Conservation (phyloP, 2,113 vertebrate genomes). For the Entelurus aequoreus region DNA sequence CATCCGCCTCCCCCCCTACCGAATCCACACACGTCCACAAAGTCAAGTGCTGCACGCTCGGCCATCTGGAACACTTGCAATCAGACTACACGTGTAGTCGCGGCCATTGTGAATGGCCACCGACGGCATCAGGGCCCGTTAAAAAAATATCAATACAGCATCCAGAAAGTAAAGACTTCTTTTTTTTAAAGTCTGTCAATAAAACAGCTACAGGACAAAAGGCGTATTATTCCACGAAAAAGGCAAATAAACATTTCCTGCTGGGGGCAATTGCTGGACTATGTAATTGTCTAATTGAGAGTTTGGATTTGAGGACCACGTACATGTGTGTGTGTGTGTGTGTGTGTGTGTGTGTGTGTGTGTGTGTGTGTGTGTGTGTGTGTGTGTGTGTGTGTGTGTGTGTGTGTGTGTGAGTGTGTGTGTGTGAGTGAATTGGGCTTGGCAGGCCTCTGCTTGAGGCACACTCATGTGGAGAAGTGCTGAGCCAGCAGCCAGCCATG, state of each 20-base stretch:
- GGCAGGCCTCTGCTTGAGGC: conserved; percentile 48
- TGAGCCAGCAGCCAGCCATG: conserved; percentile 54
- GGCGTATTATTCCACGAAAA: conserved; percentile 49
- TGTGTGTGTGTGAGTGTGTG: conserved; percentile 15
- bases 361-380: conserved; percentile 10
- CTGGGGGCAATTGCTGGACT: conserved; percentile 60
- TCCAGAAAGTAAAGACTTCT: conserved; percentile 50
- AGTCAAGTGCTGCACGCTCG: conserved; percentile 20
- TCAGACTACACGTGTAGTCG: conserved; percentile 24
- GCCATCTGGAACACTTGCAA: conserved; percentile 47
- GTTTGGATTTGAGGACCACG: conserved; percentile 51
- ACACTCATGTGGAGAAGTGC: conserved; percentile 49
- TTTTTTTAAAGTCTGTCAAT: conserved; percentile 42
- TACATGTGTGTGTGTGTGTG: conserved; percentile 15
- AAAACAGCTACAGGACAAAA: conserved; percentile 53
- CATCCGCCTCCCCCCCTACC: not conserved
- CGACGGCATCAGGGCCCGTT: conserved; percentile 25
- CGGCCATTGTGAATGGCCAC: conserved; percentile 28
- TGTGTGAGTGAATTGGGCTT: conserved; percentile 24
- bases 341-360: not conserved
- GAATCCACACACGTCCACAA: conserved; percentile 26
- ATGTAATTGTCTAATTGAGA: conserved; percentile 71
- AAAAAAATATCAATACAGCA: conserved; percentile 41
- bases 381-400: conserved; percentile 11
- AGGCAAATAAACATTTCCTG: conserved; percentile 66